A percentile compares a stretch with the other conserved stretches of the same genome.
These are phyloP conservation scores for Crematogaster levior DNA, from an alignment of 2,888 invertebrate genomes.

Conservation along the genomic window DNA sequence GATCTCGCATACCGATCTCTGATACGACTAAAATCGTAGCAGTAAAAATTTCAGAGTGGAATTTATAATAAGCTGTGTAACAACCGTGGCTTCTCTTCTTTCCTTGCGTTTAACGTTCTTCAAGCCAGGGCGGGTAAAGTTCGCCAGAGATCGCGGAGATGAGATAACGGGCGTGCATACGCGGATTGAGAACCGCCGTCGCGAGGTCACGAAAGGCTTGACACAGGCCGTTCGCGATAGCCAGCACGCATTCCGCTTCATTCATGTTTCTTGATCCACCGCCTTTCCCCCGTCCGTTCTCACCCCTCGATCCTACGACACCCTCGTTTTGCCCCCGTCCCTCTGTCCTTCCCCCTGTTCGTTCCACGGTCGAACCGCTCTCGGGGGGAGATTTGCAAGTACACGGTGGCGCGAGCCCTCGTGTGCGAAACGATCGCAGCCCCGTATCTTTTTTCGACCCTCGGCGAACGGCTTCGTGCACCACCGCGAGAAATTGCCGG, in stretches of 20 bases:
- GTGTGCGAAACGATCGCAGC: constrained; percentile 47
- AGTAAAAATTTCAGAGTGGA: neutral
- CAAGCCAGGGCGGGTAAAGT: neutral
- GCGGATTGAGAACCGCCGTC: constrained; percentile 80
- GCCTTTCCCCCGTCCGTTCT: constrained; percentile 45
- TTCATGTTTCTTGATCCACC: constrained; percentile 83
- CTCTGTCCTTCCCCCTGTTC: constrained; percentile 8
- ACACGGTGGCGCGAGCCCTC: constrained; percentile 41
- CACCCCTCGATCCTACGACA: constrained; percentile 57
- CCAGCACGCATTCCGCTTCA: constrained; percentile 84
- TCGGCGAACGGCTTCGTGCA: too few relatives aligned
- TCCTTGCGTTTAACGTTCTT: neutral
- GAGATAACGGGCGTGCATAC: constrained; percentile 17
- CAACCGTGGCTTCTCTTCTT: neutral
- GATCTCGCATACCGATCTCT: neutral
- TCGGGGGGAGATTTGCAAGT: constrained; percentile 53
- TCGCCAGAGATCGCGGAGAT: neutral
- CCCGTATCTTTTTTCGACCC: constrained; percentile 54
- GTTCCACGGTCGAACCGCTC: constrained; percentile 59
- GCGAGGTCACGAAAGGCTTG: constrained; percentile 83
- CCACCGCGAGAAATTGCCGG: too few relatives aligned
- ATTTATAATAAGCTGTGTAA: neutral
- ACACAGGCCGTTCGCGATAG: constrained; percentile 82
- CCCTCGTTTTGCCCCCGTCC: constrained; percentile 44
- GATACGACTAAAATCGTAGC: neutral